Evolutionary conservation across 53 echinoderm and acorn worm species (phyloP), one percentile per base, ranked within the genome.

Genomic region (Holothuria leucospilota): DNA sequence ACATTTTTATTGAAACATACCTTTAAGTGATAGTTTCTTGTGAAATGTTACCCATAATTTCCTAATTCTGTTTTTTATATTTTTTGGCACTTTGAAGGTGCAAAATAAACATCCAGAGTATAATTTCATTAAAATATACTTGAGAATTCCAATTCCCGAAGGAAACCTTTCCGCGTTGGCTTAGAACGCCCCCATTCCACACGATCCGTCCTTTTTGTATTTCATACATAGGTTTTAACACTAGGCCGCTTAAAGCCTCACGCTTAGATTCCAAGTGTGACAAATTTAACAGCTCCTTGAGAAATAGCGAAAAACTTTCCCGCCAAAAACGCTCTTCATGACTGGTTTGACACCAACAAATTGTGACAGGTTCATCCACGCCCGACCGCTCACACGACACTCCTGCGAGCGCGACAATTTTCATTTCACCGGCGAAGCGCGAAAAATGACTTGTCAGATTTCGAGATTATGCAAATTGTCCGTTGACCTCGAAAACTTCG

Each of bases 171-270:
- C 49, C 49, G 52, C 75, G 75, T 52, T 49, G 52, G 75, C 21
- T 40, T 13, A 75, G 75, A 75, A 75, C 75, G 75, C 75, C 75
- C 75, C 52, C 75, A 75, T 75, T 75, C 52, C 75, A 75, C 75
- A 49, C 75, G 75, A 75, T 75, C 49, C 51, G 7, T 49, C 75
- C 26, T 75, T 24, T 46, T 52, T 53, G 75, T 51, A 75, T 75
- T 75, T 75, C 75, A 75, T 75, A 75, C 75, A 75, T 75, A 75
- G 75, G 75, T 75, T 75, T 75, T 75, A 75, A 75, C 75, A 75
- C 75, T 75, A 75, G 75, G 75, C 75, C 75, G 75, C 75, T 75
- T 52, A 75, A 30, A 75, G 75, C 75, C 75, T 25, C 23, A 42
- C 25, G 27, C 51, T 75, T 52, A 75, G 75, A 25, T 75, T 75